Evolutionary conservation across 2,888 invertebrate species (phyloP), one percentile per base, ranked within the genome.

Genomic region (Ichneumoninae sp.): DNA sequence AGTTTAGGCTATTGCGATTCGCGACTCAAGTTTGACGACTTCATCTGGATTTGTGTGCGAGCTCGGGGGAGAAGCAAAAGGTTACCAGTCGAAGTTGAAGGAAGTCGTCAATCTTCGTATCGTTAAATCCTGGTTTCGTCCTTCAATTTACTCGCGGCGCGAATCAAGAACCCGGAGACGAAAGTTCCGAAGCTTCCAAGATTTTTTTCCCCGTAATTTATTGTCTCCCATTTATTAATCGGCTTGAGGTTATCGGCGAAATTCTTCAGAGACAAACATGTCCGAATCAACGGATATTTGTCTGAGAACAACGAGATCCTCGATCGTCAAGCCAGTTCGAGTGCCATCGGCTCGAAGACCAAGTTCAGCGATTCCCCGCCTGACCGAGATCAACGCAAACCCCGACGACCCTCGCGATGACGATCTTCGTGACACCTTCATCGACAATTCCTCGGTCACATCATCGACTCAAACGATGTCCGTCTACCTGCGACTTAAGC

Each of bases 401-500:
- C 75, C 33, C 40, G 76, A 83, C 7, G 76, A n/a, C 26, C 70
- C n/a, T 36, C 76, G 83, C 4, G 76, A 76, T 94, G 95, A 85
- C 93, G 94, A 57, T 94, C 94, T 84, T 93, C 94, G 69, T 13
- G 68, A 19, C 40, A 79, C 81, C 19, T 83, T 77, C 19, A 74
- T 85, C 65, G 81, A 87, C 66, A 79, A 85, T 82, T 83, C 81
- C 0, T 73, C 82, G 66, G 65, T 74, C 7, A 1, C 22, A 3
- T 71, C 47, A 7, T 65, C 84, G 44, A 36, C 44, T 30, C 86
- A 85, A 66, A 89, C 88, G 66, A 87, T 95, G 40, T 94, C 95
- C 89, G 95, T 95, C 10, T 95, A 95, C 86, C 91, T 95, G 65
- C 93, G 95, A 71, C 88, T 95, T 78, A 95, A 95, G 87, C 95